Base-by-base conservation (phyloP, 2,888 invertebrate genomes). In the Drosophila emarginata region DNA sequence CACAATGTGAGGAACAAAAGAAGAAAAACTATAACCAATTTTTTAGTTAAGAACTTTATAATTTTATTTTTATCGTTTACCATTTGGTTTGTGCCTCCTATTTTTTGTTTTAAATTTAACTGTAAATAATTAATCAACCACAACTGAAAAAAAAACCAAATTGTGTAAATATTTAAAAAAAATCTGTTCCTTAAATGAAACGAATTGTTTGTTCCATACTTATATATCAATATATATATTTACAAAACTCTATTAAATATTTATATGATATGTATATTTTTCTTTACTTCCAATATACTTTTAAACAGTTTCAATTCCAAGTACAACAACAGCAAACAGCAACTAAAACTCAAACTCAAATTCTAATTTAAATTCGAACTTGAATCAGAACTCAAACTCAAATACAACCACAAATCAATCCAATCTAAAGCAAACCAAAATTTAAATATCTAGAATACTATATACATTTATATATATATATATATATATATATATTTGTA, bases 111-210 rank as follows among this genome's bases (percentile, higher is more conserved):
- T 45, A 23, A 61, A 61, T 74, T 86, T 80, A 74, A 84, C 77
- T 91, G 91, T 91, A 91, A 90, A 91, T 91, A 91, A 91, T 91
- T 91, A 86, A 77, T 72, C 73, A 61, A 40, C 45, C 28, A 64
- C 57, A 57, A 66, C 32, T 45, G 45, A 14, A 40, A 40, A 40
- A 45, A 45, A 67, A 56, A 63, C 53, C 63, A 66, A 69, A 77
- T 88, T 79, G 68, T 90, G 89, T 90, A 89, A 89, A 90, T 90
- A 90, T 87, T 75, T 78, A 70, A 67, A 79, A 78, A 56, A 63
- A 36, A 56, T 64, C 84, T 77, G 72, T 78, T 77, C 72, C 64
- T 73, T 45, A 67, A 80, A 77, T 64, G 61, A 76, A 79, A 75
- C 56, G 63, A 74, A 71, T 79, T 83, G 78, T 83, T 78, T 74